Evolutionary conservation across 2,113 vertebrate species (phyloP), one percentile per base, ranked within the genome.

Genomic region (Brienomyrus longianalis): DNA sequence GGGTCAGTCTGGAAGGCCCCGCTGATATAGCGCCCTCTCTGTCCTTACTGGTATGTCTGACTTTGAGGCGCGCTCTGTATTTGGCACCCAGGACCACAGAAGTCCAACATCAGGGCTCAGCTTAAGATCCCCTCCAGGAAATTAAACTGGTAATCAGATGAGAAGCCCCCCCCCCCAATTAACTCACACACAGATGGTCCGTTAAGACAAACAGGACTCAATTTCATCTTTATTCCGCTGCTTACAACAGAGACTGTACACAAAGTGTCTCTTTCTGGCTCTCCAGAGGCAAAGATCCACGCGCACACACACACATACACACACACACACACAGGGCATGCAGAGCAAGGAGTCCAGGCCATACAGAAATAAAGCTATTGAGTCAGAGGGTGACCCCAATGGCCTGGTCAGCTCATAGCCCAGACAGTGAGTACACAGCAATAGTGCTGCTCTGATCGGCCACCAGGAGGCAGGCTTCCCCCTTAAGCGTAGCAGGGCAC

Each of bases 381-480:
- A n/a, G 15, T 31, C 88, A 62, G 62, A 43, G 43, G 11, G 19
- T 66, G 2, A 15, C 43, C 15, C 56, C 19, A 31, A 70, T 47
- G 77, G 1, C 3, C 31, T 52, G 43, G 2, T 1, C 62, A 3
- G 13, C 23, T 31, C 90, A 95, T 5, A 93, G 62, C 7, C 86
- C 90, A 80, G 91, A 90, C 91, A 99, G 91, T 0, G 95, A 93
- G 92, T 99, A 99, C 2, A 97, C 90, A 0, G 97, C 96, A 83
- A 98, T 88, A 88, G 88, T 95, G 88, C 92, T 95, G 88, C 95
- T 97, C 92, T 97, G 98, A 94, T 99, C 98, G 87, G 97, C 97
- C n/a, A 99, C 97, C 5, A 99, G 91, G 89, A 98, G 92, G 91
- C 92, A 97, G 48, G 92, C 94, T 45, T 94, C 95, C 66, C 97